A percentile compares a stretch with the other conserved stretches of the same genome.
These are phyloP conservation scores for Ascaphus truei DNA, from an alignment of 2,113 vertebrate species.

Conservation along the genomic window DNA sequence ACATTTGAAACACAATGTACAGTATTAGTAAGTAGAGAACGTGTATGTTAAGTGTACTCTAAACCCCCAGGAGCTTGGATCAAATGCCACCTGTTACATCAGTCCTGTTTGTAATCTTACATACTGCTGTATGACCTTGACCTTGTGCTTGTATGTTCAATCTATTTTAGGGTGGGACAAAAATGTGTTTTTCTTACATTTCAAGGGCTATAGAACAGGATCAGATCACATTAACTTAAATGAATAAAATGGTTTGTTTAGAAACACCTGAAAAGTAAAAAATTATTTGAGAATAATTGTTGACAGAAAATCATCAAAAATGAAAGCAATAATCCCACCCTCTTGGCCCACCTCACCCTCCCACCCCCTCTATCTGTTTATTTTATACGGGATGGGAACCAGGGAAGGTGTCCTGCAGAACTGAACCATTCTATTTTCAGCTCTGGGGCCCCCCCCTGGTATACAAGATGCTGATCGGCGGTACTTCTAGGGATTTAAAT, in stretches of 20 bases:
- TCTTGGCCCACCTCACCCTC: no score
- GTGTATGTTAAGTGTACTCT: constrained; percentile 54
- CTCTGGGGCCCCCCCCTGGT: no score
- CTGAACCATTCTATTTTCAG: no score
- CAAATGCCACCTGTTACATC: constrained; percentile 89
- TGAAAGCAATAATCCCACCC: no score
- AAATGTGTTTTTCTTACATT: neutral
- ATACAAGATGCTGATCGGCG: no score
- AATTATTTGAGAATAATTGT: no score
- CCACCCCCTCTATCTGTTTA: no score
- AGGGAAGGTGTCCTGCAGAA: no score
- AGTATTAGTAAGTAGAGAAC: constrained; percentile 44
- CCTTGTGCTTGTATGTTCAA: constrained; percentile 69
- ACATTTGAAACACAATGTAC: constrained; percentile 39
- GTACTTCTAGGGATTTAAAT: no score
- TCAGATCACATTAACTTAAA: neutral
- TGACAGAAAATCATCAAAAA: no score
- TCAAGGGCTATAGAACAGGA: neutral
- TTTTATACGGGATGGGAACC: no score
- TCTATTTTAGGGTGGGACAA: constrained; percentile 57
- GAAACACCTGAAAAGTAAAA: no score
- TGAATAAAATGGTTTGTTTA: neutral
- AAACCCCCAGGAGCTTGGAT: constrained; percentile 73
- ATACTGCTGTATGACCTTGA: constrained; percentile 86
- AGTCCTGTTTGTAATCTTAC: constrained; percentile 64